Evolutionary conservation across 2,797 vertebrate species (phyloP).

Genomic region (Galago senegalensis): DNA sequence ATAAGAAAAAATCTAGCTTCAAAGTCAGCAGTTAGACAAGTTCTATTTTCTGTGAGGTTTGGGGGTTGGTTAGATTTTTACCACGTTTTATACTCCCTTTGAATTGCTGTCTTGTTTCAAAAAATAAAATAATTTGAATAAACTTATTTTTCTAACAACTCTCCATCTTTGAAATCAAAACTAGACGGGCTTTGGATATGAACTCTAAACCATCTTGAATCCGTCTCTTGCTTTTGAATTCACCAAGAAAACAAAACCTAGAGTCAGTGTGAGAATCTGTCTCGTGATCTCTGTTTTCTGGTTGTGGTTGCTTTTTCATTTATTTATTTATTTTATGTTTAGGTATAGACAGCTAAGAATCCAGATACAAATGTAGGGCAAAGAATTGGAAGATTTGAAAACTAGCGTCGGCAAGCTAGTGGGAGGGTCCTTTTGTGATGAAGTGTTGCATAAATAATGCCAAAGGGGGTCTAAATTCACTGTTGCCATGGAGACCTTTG

Average conservation of each 20-base stretch:
- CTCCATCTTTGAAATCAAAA: slow-evolving; percentile 33
- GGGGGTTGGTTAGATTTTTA: neutral
- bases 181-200: neutral
- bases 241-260: slow-evolving; percentile 1
- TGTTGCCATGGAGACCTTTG: slow-evolving; percentile 98
- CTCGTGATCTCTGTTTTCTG: slow-evolving; percentile 16
- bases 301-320: neutral
- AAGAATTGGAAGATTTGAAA: slow-evolving; percentile 85
- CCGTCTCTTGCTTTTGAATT: slow-evolving; percentile 54
- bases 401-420: slow-evolving; percentile 89
- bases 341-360: slow-evolving; percentile 46
- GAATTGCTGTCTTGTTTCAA: neutral
- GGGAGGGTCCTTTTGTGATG: slow-evolving; percentile 95
- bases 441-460: slow-evolving; percentile 96
- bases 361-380: slow-evolving; percentile 74
- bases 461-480: slow-evolving; percentile 94
- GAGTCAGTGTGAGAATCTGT: neutral
- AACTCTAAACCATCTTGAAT: slow-evolving; percentile 16
- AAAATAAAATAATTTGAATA: slow-evolving; percentile 3
- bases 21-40: neutral
- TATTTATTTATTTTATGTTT: neutral
- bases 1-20: neutral
- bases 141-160: slow-evolving; percentile 19
- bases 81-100: neutral
- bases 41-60: slow-evolving; percentile 14